A percentile compares a stretch with the other conserved stretches of the same genome.
These are phyloP conservation scores for Orthosia gracilis DNA, from an alignment of 2,888 invertebrate genomes.

Conservation along the genomic window DNA sequence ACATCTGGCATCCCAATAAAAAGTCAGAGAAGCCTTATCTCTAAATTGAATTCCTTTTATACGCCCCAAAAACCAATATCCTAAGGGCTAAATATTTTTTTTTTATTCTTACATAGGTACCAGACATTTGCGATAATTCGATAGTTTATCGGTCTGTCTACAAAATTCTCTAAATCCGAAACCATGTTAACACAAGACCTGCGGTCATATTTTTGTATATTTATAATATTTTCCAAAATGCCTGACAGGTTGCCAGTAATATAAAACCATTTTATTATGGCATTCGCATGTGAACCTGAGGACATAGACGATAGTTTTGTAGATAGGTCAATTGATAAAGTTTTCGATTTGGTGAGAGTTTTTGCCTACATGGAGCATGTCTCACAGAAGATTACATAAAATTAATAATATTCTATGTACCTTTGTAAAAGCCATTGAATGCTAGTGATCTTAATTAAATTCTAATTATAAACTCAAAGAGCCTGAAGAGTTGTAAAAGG, in stretches of 20 bases:
- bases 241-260: constrained; percentile 57
- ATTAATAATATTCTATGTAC: background rate
- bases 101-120: constrained; percentile 16
- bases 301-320: constrained; percentile 59
- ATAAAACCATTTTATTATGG: constrained; percentile 75
- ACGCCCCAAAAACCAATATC: constrained; percentile 26
- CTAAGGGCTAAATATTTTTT: constrained; percentile 9
- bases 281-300: constrained; percentile 65
- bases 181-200: constrained; percentile 47
- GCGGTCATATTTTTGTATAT: constrained; percentile 54
- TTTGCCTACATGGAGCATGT: constrained; percentile 27
- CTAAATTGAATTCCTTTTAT: constrained; percentile 19
- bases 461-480: no score
- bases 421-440: background rate
- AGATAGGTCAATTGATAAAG: constrained; percentile 45
- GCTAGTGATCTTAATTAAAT: no score
- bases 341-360: background rate
- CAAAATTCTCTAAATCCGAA: constrained; percentile 26
- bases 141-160: constrained; percentile 22
- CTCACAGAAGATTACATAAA: background rate
- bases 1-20: background rate
- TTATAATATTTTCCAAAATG: constrained; percentile 58
- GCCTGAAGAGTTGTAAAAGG: no score
- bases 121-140: constrained; percentile 16
- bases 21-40: background rate